Evolutionary conservation across 2,113 vertebrate genomes (phyloP).

Genomic region (Cyanoliseus patagonus): DNA sequence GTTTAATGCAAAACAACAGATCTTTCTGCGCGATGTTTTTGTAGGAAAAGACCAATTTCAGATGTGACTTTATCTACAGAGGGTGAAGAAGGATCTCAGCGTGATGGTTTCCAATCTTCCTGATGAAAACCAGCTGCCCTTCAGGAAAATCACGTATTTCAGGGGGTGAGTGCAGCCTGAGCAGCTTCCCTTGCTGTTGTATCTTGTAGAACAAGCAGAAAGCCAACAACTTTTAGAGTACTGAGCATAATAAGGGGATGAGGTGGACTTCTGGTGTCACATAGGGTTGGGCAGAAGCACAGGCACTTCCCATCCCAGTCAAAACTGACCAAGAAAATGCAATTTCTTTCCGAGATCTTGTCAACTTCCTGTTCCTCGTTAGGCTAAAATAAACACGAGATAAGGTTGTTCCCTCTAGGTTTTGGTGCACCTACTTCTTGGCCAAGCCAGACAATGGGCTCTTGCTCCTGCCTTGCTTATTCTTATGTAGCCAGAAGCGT

Average conservation of each 20-base stretch:
- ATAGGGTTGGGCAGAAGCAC: not conserved
- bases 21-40: not conserved
- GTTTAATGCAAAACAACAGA: not conserved
- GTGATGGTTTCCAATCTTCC: not conserved
- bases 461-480: not conserved
- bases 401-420: not conserved
- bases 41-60: not conserved
- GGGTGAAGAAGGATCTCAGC: not conserved
- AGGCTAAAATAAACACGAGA: not conserved
- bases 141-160: not conserved
- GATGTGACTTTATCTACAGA: not conserved
- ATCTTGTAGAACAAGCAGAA: not conserved
- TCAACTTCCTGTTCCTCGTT: not conserved
- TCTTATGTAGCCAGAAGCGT: not conserved
- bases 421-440: not conserved
- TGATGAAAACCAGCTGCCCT: not conserved
- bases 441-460: not conserved
- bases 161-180: not conserved
- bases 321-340: not conserved
- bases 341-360: not conserved
- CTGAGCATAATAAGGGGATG: not conserved
- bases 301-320: not conserved
- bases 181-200: not conserved
- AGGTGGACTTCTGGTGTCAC: not conserved
- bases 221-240: not conserved